Percentiles rank a stretch among this genome's conserved stretches.
Conservation (phyloP, 2,888 invertebrate genomes). For the Melieria picta region DNA sequence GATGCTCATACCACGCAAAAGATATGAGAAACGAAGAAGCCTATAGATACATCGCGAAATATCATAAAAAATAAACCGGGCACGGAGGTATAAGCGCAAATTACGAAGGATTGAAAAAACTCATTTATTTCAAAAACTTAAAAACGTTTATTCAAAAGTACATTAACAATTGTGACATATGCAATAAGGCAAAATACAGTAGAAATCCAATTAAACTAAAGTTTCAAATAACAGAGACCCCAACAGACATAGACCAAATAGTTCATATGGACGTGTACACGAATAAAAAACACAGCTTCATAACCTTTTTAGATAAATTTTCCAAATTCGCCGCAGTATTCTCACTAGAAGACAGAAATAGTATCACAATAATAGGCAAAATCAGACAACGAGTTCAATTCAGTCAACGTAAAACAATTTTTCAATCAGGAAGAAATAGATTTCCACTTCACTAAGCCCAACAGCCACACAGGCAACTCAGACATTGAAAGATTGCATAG, state of each 20-base stretch:
- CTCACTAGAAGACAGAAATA: too few relatives aligned
- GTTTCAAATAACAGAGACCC: constrained; percentile 32
- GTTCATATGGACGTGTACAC: too few relatives aligned
- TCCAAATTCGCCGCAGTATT: too few relatives aligned
- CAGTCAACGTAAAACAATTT: too few relatives aligned
- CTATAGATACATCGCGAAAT: constrained; percentile 37
- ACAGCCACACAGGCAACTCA: too few relatives aligned
- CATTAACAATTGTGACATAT: constrained; percentile 37
- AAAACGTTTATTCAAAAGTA: constrained; percentile 36
- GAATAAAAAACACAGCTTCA: too few relatives aligned
- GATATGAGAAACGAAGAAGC: constrained; percentile 39
- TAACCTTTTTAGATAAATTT: too few relatives aligned
- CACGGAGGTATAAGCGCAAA: constrained; percentile 38
- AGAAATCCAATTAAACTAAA: constrained; percentile 34
- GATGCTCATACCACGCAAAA: constrained; percentile 31
- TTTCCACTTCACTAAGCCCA: too few relatives aligned
- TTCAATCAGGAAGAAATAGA: too few relatives aligned
- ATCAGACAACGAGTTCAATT: too few relatives aligned
- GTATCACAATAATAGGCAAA: too few relatives aligned
- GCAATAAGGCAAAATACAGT: constrained; percentile 36
- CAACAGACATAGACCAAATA: neutral
- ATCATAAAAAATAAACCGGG: constrained; percentile 36
- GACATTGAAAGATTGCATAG: too few relatives aligned
- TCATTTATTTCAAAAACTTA: constrained; percentile 34
- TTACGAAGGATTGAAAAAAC: constrained; percentile 35